These are phyloP conservation scores for Paralinhomoeus sp. DNA, from an alignment of 2,888 invertebrate genomes.

Conservation along the genomic window DNA sequence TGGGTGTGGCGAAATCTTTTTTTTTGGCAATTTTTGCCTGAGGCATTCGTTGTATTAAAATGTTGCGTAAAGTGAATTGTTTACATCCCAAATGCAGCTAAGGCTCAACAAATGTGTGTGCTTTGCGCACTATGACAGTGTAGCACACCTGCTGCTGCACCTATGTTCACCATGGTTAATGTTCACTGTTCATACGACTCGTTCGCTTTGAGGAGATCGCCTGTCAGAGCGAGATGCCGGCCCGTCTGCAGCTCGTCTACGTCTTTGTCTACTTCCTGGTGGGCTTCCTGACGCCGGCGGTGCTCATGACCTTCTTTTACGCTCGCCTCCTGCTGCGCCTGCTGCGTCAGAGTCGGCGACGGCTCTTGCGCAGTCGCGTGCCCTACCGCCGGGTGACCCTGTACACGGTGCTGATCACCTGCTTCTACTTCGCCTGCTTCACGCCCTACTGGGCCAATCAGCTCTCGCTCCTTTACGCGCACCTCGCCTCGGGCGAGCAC, in stretches of 20 bases:
- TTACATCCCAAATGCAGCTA: too few relatives aligned
- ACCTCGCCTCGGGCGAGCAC: too few relatives aligned
- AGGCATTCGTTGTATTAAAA: too few relatives aligned
- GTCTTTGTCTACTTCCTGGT: constrained; percentile 1
- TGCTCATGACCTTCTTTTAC: constrained; percentile 20
- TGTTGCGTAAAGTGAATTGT: too few relatives aligned
- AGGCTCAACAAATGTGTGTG: too few relatives aligned
- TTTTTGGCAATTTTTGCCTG: too few relatives aligned
- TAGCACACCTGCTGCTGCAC: too few relatives aligned
- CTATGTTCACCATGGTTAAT: not conserved
- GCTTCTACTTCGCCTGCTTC: constrained; percentile 22
- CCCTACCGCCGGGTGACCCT: constrained; percentile 19
- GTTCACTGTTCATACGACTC: too few relatives aligned
- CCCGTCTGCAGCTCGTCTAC: not conserved
- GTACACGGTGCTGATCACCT: constrained; percentile 21
- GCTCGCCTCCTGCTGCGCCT: constrained; percentile 17
- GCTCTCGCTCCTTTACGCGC: too few relatives aligned
- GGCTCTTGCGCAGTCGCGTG: constrained; percentile 9
- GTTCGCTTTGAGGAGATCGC: too few relatives aligned
- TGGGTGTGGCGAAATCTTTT: too few relatives aligned
- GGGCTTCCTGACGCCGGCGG: constrained; percentile 14
- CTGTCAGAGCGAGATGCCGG: not conserved
- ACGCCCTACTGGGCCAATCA: not conserved
- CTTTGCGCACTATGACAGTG: too few relatives aligned
- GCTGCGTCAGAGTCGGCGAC: constrained; percentile 13